These are phyloP conservation scores for Heliothis peltigera DNA, from an alignment of 2,888 invertebrate species.

Conservation along the genomic window DNA sequence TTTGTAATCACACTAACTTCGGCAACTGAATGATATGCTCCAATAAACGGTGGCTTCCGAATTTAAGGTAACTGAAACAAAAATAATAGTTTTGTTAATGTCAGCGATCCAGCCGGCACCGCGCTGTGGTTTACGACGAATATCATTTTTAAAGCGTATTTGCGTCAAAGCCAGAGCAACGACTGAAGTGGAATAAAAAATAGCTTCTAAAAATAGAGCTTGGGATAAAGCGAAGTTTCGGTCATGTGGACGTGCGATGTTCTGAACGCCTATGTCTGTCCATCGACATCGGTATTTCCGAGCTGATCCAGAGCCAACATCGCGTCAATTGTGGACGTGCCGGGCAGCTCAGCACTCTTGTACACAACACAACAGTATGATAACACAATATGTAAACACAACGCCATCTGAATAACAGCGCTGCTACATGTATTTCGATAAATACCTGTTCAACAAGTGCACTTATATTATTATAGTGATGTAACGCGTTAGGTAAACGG, in stretches of 20 bases:
- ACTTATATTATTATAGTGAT: slow-evolving; percentile 57
- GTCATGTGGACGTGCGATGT: slow-evolving; percentile 81
- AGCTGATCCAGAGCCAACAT: slow-evolving; percentile 82
- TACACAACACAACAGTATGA: slow-evolving; percentile 71
- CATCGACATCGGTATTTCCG: slow-evolving; percentile 72
- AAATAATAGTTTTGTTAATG: slow-evolving; percentile 68
- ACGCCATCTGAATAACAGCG: slow-evolving; percentile 70
- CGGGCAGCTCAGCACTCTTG: slow-evolving; percentile 70
- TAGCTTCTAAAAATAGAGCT: slow-evolving; percentile 81
- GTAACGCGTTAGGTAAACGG: slow-evolving; percentile 64
- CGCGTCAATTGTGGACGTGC: slow-evolving; percentile 79
- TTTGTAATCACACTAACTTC: slow-evolving; percentile 67
- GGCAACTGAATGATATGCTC: slow-evolving; percentile 83
- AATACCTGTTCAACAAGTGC: slow-evolving; percentile 65
- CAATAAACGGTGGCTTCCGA: slow-evolving; percentile 77
- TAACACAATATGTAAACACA: slow-evolving; percentile 83
- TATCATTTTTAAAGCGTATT: slow-evolving; percentile 74
- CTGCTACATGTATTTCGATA: slow-evolving; percentile 70
- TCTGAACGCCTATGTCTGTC: slow-evolving; percentile 65
- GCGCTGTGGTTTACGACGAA: slow-evolving; percentile 62
- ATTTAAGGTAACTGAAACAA: slow-evolving; percentile 88
- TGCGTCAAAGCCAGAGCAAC: slow-evolving; percentile 80
- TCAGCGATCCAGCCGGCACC: slow-evolving; percentile 50
- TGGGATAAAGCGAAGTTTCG: slow-evolving; percentile 78
- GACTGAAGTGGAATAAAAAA: slow-evolving; percentile 84